Conservation (phyloP, 2,888 invertebrate genomes). For the Papilio demoleus region DNA sequence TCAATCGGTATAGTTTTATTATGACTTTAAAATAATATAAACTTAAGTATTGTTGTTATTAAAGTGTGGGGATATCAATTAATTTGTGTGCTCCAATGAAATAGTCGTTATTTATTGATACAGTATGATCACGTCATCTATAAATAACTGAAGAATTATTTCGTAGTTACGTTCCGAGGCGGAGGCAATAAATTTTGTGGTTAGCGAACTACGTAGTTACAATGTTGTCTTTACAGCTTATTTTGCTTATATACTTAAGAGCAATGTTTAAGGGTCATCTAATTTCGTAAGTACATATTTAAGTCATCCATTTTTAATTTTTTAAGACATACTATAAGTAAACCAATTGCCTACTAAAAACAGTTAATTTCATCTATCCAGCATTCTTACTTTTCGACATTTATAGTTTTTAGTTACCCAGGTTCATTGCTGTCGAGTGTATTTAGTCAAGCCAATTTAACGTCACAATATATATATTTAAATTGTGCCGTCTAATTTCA, state of each 20-base stretch:
- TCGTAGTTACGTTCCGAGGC: constrained; percentile 30
- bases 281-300: too few species aligned
- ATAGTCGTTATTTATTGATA: constrained; percentile 21
- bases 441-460: background rate
- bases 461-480: background rate
- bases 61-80: constrained; percentile 19
- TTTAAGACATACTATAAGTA: too few species aligned
- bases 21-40: background rate
- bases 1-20: background rate
- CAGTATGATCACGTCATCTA: constrained; percentile 32
- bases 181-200: constrained; percentile 32
- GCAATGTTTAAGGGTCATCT: background rate
- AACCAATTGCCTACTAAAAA: too few species aligned
- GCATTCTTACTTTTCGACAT: too few species aligned
- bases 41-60: constrained; percentile 15
- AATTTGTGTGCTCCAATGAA: constrained; percentile 21
- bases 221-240: constrained; percentile 18
- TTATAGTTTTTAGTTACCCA: too few species aligned
- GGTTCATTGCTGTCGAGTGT: too few species aligned
- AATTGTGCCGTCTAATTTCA: background rate
- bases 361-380: too few species aligned
- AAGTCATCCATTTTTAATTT: too few species aligned
- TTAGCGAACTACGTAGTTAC: constrained; percentile 34
- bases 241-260: too few species aligned
- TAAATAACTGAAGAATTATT: constrained; percentile 37